Percentiles rank a stretch among this genome's conserved stretches.
Evolutionary conservation across 2,888 invertebrate genomes (phyloP).

Genomic region (Pandemis cinnamomeana): DNA sequence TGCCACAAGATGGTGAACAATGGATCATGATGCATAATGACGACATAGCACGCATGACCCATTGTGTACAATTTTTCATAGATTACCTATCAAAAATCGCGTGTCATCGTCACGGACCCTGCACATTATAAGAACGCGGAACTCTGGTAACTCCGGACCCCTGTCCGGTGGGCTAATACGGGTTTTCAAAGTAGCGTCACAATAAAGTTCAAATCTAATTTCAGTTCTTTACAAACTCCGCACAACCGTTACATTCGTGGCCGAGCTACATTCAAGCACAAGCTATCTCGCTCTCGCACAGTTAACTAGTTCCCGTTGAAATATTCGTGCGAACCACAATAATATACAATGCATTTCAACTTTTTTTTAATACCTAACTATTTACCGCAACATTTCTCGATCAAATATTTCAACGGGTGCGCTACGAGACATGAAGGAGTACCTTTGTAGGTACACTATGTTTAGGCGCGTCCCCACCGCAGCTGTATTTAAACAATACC

Average conservation of each 20-base stretch:
- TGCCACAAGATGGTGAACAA: too few relatives aligned
- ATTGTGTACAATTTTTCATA: too few relatives aligned
- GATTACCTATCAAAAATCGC: too few relatives aligned
- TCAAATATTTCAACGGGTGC: not conserved
- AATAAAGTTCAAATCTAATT: conserved; percentile 6
- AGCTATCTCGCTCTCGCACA: too few relatives aligned
- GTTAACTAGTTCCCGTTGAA: not conserved
- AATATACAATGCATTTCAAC: conserved; percentile 8
- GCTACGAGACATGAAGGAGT: not conserved
- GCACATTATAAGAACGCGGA: too few relatives aligned
- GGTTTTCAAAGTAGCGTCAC: not conserved
- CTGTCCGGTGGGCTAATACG: not conserved
- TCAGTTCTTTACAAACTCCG: conserved; percentile 14
- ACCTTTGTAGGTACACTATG: not conserved
- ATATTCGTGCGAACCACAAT: conserved; percentile 3
- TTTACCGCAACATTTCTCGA: not conserved
- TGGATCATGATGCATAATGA: too few relatives aligned
- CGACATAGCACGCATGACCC: too few relatives aligned
- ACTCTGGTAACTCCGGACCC: too few relatives aligned
- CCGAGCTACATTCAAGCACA: not conserved
- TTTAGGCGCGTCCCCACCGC: not conserved
- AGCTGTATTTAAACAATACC: not conserved
- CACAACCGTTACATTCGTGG: not conserved
- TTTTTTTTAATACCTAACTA: conserved; percentile 3
- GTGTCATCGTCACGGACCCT: too few relatives aligned